A percentile compares a stretch with the other conserved stretches of the same genome.
These are phyloP conservation scores for Mythimna pallens DNA, from an alignment of 2,888 invertebrate genomes.

Conservation along the genomic window DNA sequence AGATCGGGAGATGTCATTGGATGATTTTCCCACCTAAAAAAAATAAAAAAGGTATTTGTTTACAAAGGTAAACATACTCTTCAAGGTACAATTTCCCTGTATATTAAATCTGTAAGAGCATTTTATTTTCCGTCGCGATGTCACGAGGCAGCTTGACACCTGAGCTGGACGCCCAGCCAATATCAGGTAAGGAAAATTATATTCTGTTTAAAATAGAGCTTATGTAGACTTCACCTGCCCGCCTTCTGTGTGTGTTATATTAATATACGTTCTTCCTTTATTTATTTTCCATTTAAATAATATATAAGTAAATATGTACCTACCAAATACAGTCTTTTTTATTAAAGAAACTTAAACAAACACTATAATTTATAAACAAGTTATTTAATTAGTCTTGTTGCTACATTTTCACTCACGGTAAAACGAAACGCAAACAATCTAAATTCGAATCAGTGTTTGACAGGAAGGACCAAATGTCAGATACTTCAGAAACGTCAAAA, in stretches of 20 bases:
- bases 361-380: too few species aligned
- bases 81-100: background rate
- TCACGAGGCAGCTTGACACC: constrained; percentile 49
- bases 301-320: too few species aligned
- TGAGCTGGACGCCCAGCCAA: constrained; percentile 57
- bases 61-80: background rate
- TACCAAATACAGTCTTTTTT: too few species aligned
- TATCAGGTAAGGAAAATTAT: constrained; percentile 55
- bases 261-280: background rate
- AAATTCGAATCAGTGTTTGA: background rate
- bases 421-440: too few species aligned
- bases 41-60: too few species aligned
- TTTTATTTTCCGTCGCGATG: constrained; percentile 41
- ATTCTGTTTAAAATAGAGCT: constrained; percentile 27
- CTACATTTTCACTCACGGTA: too few species aligned
- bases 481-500: constrained; percentile 16
- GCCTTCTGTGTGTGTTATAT: background rate
- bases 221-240: background rate
- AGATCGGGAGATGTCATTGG: too few species aligned
- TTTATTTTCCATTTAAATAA: background rate
- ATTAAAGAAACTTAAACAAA: too few species aligned
- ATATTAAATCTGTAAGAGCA: constrained; percentile 28
- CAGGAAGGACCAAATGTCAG: background rate
- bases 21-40: too few species aligned
- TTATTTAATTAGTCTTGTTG: too few species aligned